phyloP scores from a whole-genome alignment of 2,888 invertebrate species.

The Lamellibrachia satsuma region DNA sequence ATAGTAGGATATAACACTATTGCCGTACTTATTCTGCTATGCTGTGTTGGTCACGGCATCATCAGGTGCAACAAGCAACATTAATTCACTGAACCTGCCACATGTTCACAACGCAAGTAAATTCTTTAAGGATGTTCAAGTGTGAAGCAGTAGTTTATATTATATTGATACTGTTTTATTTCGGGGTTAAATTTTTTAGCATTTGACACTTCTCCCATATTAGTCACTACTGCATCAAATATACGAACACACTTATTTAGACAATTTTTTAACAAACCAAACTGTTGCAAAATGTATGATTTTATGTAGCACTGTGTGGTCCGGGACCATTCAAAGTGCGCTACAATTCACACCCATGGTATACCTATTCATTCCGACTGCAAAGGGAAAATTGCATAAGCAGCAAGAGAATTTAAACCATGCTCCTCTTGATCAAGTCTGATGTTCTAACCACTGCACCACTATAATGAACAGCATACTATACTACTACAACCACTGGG shows the following conservation, averaged over 20 bases:
- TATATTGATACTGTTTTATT: neutral
- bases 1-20: neutral
- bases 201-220: neutral
- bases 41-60: neutral
- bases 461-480: neutral
- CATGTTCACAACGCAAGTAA: neutral
- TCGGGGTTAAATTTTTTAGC: neutral
- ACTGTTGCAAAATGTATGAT: too few species aligned
- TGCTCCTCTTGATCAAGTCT: neutral
- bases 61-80: neutral
- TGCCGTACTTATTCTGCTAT: neutral
- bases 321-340: neutral
- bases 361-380: neutral
- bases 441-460: neutral
- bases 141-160: neutral
- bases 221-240: neutral
- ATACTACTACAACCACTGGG: neutral
- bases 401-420: too few species aligned
- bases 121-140: neutral
- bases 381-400: too few species aligned
- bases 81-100: neutral
- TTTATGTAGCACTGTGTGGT: neutral
- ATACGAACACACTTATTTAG: neutral
- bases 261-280: too few species aligned
- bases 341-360: neutral